Evolutionary conservation across 2,888 invertebrate genomes (phyloP), one percentile per base, ranked within the genome.

Genomic region (Macrosiphum euphorbiae): DNA sequence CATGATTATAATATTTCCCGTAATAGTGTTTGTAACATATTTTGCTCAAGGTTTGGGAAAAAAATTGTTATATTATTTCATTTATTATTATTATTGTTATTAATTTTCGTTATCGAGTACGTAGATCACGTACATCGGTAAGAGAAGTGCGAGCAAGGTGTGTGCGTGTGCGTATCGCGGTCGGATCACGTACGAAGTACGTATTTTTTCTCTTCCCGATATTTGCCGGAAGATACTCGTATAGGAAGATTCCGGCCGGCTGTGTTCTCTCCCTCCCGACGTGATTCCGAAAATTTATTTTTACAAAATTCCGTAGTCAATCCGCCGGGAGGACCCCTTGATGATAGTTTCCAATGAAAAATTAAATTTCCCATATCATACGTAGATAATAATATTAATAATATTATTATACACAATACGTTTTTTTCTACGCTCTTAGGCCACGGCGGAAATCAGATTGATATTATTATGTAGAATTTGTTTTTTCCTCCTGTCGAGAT

Each of bases 51-150:
- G 67, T 67, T 67, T 41, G 3, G 89, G 44, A 61, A 61, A 44
- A 89, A 58, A 89, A 13, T 89, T 28, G 8, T 89, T 90, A n/a
- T 67, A 67, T 89, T 89, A 44, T 89, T 44, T 35, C 1, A 41
- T 61, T 44, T 88, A 11, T 90, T 47, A 78, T 26, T 26, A 78
- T 78, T 35, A 78, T 78, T 67, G 13, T 67, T 35, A 50, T 78
- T 67, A 52, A 41, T 67, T 13, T 52, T 41, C 41, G 28, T 16
- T 41, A 78, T 91, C 16, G 41, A 55, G 55, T 85, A 55, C 52
- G 44, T 91, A 11, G 16, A 91, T 85, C 91, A 91, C 91, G 91
- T 91, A 55, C 55, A 10, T 28, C 24, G 78, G 88, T 88, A 88
- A 52, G 35, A 88, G 1, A 20, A n/a, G 52, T 52, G 10, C 7